Evolutionary conservation across 2,797 vertebrate genomes (phyloP).

Genomic region (Meda fulgida): DNA sequence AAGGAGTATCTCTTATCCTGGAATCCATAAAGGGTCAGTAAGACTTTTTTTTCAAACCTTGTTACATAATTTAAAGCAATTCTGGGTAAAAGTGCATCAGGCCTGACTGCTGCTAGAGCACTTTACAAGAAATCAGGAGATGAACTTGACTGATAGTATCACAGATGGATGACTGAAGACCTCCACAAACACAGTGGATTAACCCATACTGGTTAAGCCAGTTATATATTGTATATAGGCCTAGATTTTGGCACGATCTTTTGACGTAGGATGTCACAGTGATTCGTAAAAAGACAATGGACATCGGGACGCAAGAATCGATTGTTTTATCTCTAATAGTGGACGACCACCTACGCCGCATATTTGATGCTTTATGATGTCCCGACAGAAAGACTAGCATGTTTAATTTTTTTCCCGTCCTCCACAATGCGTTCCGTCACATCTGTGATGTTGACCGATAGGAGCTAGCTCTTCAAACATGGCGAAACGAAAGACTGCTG

Average conservation of each 20-base stretch:
- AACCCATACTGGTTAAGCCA: background rate
- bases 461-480: too few relatives aligned
- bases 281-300: background rate
- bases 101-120: conserved; percentile 24
- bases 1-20: conserved; percentile 13
- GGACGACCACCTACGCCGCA: too few relatives aligned
- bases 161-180: background rate
- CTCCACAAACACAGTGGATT: background rate
- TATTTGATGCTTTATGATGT: too few relatives aligned
- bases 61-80: conserved; percentile 66
- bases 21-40: conserved; percentile 45
- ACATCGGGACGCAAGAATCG: background rate
- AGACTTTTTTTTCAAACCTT: conserved; percentile 57
- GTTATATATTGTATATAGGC: background rate
- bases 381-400: too few relatives aligned
- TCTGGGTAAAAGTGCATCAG: conserved; percentile 57
- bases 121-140: conserved; percentile 17
- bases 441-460: too few relatives aligned
- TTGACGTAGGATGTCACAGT: too few relatives aligned
- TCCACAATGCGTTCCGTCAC: background rate
- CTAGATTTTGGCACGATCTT: too few relatives aligned
- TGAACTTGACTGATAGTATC: background rate
- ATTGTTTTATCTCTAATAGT: too few relatives aligned
- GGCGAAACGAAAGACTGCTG: background rate
- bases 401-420: too few relatives aligned